phyloP scores from a whole-genome alignment of 2,888 invertebrate species.

The Drosophila anomalipes region DNA sequence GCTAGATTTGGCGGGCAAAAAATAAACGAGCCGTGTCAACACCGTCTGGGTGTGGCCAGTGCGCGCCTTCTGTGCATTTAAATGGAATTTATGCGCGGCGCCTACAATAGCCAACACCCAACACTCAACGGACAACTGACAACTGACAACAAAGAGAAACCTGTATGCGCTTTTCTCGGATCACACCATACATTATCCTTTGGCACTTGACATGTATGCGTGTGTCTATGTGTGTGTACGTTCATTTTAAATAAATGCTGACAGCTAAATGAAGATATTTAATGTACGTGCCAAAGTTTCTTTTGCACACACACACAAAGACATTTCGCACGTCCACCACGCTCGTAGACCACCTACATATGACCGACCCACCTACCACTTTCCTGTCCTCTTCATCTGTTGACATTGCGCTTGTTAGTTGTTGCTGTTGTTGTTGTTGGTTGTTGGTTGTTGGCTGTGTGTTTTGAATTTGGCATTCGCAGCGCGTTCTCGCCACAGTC shows the following conservation, averaged over 20 bases:
- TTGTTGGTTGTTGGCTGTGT: slow-evolving; percentile 6
- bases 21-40: background rate
- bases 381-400: slow-evolving; percentile 20
- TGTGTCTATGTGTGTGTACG: slow-evolving; percentile 18
- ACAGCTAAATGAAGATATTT: slow-evolving; percentile 79
- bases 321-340: slow-evolving; percentile 47
- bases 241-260: slow-evolving; percentile 72
- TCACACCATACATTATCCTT: slow-evolving; percentile 24
- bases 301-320: slow-evolving; percentile 3
- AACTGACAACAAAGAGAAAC: slow-evolving; percentile 21
- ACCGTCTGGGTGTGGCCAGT: slow-evolving; percentile 45
- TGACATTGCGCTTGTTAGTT: slow-evolving; percentile 44
- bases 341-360: background rate
- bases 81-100: slow-evolving; percentile 60
- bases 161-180: slow-evolving; percentile 29
- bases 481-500: slow-evolving; percentile 47
- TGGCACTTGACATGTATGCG: slow-evolving; percentile 12
- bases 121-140: background rate
- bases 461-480: slow-evolving; percentile 62
- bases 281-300: slow-evolving; percentile 66
- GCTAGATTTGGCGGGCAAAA: slow-evolving; percentile 1
- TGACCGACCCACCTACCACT: slow-evolving; percentile 4
- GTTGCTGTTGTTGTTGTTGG: slow-evolving; percentile 15
- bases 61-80: slow-evolving; percentile 56
- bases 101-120: slow-evolving; percentile 17